phyloP scores from a whole-genome alignment of 2,888 invertebrate species.

The Phragmatobia fuliginosa region DNA sequence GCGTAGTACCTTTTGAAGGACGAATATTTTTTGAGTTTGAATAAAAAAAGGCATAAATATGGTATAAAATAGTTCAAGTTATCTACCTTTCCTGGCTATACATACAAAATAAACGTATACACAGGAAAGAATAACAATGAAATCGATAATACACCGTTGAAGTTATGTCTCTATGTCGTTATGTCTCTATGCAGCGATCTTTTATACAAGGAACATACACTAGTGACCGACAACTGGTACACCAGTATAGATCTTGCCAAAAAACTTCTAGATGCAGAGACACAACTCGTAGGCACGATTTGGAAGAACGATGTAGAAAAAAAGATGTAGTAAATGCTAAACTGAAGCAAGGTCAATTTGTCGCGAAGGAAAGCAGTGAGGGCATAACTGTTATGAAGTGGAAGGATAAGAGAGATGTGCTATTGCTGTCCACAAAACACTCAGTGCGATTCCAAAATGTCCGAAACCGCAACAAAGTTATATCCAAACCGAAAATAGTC shows the following conservation, averaged over 20 bases:
- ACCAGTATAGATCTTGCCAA: neutral
- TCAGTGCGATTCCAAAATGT: constrained; percentile 20
- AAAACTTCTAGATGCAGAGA: constrained; percentile 17
- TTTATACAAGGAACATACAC: constrained; percentile 16
- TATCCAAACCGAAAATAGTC: constrained; percentile 17
- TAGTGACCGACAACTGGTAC: constrained; percentile 22
- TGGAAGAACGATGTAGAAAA: constrained; percentile 31
- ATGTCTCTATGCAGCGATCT: constrained; percentile 18
- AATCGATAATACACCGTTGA: neutral
- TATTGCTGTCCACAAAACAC: constrained; percentile 32
- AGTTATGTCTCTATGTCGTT: too few relatives aligned
- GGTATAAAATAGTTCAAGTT: too few relatives aligned
- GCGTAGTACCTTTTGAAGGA: constrained; percentile 1
- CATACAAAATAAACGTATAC: too few relatives aligned
- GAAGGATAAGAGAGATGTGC: constrained; percentile 31
- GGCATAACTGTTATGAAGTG: constrained; percentile 29
- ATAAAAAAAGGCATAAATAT: too few relatives aligned
- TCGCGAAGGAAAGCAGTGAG: constrained; percentile 22
- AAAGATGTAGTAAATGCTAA: constrained; percentile 31
- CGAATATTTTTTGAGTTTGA: too few relatives aligned
- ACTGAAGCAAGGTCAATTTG: constrained; percentile 30
- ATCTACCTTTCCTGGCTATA: too few relatives aligned
- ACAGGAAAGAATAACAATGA: constrained; percentile 15
- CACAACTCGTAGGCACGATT: constrained; percentile 19
- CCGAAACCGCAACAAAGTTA: constrained; percentile 14